Evolutionary conservation across 2,888 invertebrate species (phyloP), one percentile per base, ranked within the genome.

Genomic region (Myathropa florea): DNA sequence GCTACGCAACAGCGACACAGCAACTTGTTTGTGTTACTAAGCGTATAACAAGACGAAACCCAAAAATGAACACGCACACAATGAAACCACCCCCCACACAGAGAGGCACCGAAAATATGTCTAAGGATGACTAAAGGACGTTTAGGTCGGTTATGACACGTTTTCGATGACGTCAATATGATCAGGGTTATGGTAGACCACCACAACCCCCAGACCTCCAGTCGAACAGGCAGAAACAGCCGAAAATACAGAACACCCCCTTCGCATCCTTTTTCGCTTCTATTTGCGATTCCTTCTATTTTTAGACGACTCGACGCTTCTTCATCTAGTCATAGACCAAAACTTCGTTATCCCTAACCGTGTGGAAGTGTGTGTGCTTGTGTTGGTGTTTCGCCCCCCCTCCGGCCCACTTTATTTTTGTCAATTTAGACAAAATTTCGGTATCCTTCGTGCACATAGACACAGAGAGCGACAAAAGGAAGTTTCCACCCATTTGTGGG

Each of bases 141-240:
- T 46, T 70, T 64, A 70, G 81, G 60, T 53, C 65, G 60, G 61
- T 46, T 36, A 60, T 55, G 36, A 61, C 77, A 85, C 76, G 77
- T 81, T 81, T 70, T 57, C 30, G 21, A 78, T 82, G 85, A 85
- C 82, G 85, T 85, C 82, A 85, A 73, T 65, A 68, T 23, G 28
- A 12, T 12, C 33, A 68, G 30, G n/a, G 30, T 36, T 28, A 23
- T 23, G n/a, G n/a, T 59, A 53, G 53, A 53, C 18, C 14, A n/a
- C n/a, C 53, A n/a, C 53, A 14, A 1, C 18, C 21, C 21, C n/a
- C n/a, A n/a, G n/a, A n/a, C n/a, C 3, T 21, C 4, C n/a, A 2
- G n/a, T 2, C 53, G n/a, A n/a, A 4, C 14, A n/a, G 39, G n/a
- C 4, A 39, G 46, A 46, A 46, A 46, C 46, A 33, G 3, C 46